Evolutionary conservation across 2,888 invertebrate genomes (phyloP).

Genomic region (Drosophila monieri): DNA sequence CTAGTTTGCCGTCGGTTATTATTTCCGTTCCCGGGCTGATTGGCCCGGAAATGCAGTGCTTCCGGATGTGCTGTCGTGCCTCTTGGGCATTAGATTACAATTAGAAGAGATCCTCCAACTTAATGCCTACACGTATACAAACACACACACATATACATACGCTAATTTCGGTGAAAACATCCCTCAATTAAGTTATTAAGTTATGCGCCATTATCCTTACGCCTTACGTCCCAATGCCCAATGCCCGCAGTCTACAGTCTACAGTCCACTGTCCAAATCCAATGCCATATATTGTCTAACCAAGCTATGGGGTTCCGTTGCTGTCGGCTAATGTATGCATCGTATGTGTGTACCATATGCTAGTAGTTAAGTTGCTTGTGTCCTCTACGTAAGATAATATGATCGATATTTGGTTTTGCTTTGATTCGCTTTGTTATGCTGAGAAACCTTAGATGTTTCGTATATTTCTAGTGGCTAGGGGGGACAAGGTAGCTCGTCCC

Average conservation of each 20-base stretch:
- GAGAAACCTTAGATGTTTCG: slow-evolving; percentile 79
- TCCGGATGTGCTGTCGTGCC: not conserved
- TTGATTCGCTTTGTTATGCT: slow-evolving; percentile 46
- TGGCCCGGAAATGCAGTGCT: slow-evolving; percentile 27
- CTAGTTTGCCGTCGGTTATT: slow-evolving; percentile 14
- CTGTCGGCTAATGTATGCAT: slow-evolving; percentile 34
- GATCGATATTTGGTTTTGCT: slow-evolving; percentile 36
- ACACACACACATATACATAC: slow-evolving; percentile 50
- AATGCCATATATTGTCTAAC: slow-evolving; percentile 54
- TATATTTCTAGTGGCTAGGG: slow-evolving; percentile 57
- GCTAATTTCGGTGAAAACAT: not conserved
- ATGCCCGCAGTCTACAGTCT: not conserved
- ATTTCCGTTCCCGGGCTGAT: slow-evolving; percentile 21
- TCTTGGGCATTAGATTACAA: slow-evolving; percentile 3
- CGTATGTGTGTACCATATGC: slow-evolving; percentile 22
- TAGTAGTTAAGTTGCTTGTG: slow-evolving; percentile 45
- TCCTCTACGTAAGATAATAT: slow-evolving; percentile 44
- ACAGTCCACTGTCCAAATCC: slow-evolving; percentile 8
- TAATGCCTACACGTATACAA: slow-evolving; percentile 82
- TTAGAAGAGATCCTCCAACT: slow-evolving; percentile 47
- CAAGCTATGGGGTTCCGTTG: slow-evolving; percentile 42
- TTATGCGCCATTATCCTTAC: slow-evolving; percentile 46
- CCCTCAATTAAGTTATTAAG: too few species aligned
- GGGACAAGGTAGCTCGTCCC: slow-evolving; percentile 20
- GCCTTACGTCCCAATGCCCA: not conserved